These are phyloP conservation scores for Trachops cirrhosus DNA, from an alignment of 2,797 vertebrate genomes.

Conservation along the genomic window DNA sequence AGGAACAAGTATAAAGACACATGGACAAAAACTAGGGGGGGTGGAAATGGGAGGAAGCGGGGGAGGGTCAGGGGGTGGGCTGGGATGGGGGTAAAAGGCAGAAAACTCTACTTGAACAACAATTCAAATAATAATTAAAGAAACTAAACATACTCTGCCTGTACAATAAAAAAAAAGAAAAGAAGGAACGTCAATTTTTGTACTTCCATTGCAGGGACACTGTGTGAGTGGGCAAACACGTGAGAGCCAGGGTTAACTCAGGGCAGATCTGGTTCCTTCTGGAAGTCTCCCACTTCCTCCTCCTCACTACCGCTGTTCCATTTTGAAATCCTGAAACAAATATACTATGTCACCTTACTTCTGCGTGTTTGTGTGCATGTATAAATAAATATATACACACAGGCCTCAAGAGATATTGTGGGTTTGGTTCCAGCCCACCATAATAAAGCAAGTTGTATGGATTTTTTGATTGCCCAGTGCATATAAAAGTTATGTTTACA, in stretches of 20 bases:
- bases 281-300: not conserved
- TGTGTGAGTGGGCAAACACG: not conserved
- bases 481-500: not conserved
- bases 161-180: not conserved
- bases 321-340: not conserved
- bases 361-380: not conserved
- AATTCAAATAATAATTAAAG: too few relatives aligned
- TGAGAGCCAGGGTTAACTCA: not conserved
- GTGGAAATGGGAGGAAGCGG: too few relatives aligned
- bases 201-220: not conserved
- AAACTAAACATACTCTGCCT: too few relatives aligned
- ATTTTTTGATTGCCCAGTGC: not conserved
- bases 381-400: not conserved
- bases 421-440: not conserved
- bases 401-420: not conserved
- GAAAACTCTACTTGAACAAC: too few relatives aligned
- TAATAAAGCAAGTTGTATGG: not conserved
- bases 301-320: not conserved
- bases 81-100: too few relatives aligned
- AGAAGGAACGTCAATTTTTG: not conserved
- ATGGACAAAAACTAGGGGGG: too few relatives aligned
- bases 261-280: not conserved
- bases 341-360: not conserved
- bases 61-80: too few relatives aligned
- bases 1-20: too few relatives aligned